Conservation (phyloP, 92 coral and sea anemone species). For the Micromussa lordhowensis region DNA sequence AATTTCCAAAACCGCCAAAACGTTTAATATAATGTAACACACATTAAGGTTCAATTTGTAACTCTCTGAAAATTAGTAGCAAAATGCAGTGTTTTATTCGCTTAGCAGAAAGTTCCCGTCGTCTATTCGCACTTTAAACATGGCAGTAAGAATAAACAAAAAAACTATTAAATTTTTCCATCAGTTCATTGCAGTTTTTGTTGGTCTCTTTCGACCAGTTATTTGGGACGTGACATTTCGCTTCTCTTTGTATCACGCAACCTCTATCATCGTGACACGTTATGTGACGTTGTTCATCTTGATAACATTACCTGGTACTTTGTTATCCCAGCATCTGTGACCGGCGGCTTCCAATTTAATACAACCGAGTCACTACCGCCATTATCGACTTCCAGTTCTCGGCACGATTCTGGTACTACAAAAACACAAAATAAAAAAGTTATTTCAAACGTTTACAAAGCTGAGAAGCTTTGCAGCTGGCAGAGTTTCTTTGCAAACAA, state of each 20-base stretch:
- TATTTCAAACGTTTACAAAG: background rate
- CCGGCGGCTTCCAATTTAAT: constrained; percentile 80
- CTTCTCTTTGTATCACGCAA: background rate
- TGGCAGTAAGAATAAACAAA: no score
- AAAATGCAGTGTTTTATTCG: no score
- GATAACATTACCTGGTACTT: constrained; percentile 69
- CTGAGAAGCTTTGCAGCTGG: background rate
- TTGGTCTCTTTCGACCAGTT: background rate
- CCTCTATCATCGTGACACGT: background rate
- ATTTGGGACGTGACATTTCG: background rate
- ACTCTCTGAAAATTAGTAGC: no score
- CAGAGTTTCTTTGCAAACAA: background rate
- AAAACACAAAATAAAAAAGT: background rate
- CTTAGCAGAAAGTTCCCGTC: no score
- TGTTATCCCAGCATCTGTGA: constrained; percentile 74
- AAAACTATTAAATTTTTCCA: no score
- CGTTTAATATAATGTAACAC: no score
- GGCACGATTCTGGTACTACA: constrained; percentile 79
- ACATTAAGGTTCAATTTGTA: no score
- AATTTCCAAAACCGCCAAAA: no score
- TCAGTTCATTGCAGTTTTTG: background rate
- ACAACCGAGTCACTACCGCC: constrained; percentile 65
- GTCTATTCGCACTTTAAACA: no score
- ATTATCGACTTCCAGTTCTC: constrained; percentile 46
- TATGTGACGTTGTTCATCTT: background rate